phyloP scores from a whole-genome alignment of 2,113 vertebrate species.

The Candoia aspera region DNA sequence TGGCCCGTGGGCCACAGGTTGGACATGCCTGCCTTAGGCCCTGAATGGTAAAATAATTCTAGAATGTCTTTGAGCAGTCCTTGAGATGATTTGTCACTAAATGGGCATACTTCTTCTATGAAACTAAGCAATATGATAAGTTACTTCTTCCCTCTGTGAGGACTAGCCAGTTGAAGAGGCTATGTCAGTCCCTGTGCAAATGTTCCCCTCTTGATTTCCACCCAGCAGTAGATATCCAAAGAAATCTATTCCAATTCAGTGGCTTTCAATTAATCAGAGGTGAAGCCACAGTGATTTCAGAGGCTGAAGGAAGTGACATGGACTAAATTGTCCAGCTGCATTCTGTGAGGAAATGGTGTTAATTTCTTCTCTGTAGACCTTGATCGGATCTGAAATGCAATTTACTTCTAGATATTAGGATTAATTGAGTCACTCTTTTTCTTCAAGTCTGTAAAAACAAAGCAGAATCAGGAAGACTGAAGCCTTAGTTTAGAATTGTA shows the following conservation, averaged over 20 bases:
- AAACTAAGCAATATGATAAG: not conserved
- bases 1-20: no score
- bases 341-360: not conserved
- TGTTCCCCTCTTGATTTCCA: conserved; percentile 21
- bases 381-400: conserved; percentile 49
- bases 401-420: conserved; percentile 52
- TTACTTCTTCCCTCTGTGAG: not conserved
- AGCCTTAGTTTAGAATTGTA: conserved; percentile 44
- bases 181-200: not conserved
- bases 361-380: conserved; percentile 47
- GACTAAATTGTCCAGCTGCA: conserved; percentile 55
- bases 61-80: not conserved
- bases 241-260: conserved; percentile 51
- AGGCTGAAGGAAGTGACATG: conserved; percentile 52
- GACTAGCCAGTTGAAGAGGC: not conserved
- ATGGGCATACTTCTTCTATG: not conserved
- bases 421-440: conserved; percentile 58
- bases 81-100: not conserved
- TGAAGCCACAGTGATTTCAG: conserved; percentile 47
- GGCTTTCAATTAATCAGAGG: conserved; percentile 51
- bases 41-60: not conserved
- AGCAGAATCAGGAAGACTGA: conserved; percentile 29
- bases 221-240: conserved; percentile 35
- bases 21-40: not conserved
- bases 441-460: conserved; percentile 36